Evolutionary conservation across 2,888 invertebrate species (phyloP), one percentile per base, ranked within the genome.

Genomic region (Hyposoter dolosus): DNA sequence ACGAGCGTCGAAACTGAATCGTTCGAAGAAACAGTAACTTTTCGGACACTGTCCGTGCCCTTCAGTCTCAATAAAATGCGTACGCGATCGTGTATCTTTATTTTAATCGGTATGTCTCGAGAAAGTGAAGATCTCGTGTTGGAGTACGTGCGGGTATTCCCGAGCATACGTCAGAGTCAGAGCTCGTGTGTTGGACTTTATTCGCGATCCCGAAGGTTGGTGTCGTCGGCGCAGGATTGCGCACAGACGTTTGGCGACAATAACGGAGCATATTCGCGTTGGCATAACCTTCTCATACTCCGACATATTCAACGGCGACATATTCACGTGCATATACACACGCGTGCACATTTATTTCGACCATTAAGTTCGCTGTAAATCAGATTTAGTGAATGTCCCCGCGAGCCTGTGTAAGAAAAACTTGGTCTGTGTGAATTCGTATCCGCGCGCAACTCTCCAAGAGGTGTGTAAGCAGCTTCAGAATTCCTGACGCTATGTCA

Each of bases 351-450:
- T 92, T 92, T 90, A 91, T 91, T 93, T 92, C 32, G 53, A 56
- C 89, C 89, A 90, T 91, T 91, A 91, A 91, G 91, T 91, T 92
- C 88, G 88, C 90, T 89, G 90, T 92, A 92, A 93, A 92, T 93
- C 93, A 92, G 90, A 90, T 90, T 89, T 90, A 89, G 89, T 85
- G 87, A 85, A 89, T 84, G 88, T 77, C 83, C 81, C 65, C 77
- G 87, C 35, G 35, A 35, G 28, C 43, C 4, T 63, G n/a, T 28
- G 80, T 88, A 84, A 87, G 78, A 60, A 19, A 15, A 50, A 6
- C 35, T 35, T 17, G 43, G 7, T 50, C 40, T 71, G 23, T 76
- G 23, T 23, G 1, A 17, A 56, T 50, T 3, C 12, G 32, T 47
- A 63, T 43, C 65, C 23, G 50, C 19, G 40, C 50, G 35, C 35